Conservation (phyloP, 2,113 vertebrate genomes). For the Deroptyus accipitrinus region DNA sequence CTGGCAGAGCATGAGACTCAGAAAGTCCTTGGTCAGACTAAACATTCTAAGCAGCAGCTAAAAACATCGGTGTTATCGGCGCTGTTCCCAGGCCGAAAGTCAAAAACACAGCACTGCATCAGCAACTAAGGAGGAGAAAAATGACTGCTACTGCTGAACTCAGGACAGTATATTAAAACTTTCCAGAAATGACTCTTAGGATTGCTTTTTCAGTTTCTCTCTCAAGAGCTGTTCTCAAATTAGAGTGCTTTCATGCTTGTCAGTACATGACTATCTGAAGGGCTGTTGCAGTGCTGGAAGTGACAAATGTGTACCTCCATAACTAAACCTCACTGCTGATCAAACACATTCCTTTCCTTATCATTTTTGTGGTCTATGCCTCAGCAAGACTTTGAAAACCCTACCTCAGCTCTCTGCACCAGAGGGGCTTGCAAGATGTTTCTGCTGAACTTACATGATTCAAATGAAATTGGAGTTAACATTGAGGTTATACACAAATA, state of each 20-base stretch:
- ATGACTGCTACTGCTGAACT: too few relatives aligned
- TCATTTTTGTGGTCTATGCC: not conserved
- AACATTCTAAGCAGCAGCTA: too few relatives aligned
- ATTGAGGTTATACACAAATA: not conserved
- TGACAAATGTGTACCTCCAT: not conserved
- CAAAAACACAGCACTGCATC: too few relatives aligned
- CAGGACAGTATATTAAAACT: not conserved
- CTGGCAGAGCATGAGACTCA: too few relatives aligned
- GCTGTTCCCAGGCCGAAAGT: too few relatives aligned
- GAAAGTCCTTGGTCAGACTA: too few relatives aligned
- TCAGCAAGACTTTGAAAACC: not conserved
- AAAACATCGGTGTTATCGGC: too few relatives aligned
- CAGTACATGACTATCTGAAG: not conserved
- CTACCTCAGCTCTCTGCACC: rapidly evolving
- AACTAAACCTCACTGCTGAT: not conserved
- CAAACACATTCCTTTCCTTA: not conserved
- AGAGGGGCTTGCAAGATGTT: not conserved
- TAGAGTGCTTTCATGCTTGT: not conserved
- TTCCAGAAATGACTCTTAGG: not conserved
- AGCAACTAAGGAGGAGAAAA: too few relatives aligned
- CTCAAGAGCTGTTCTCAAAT: not conserved
- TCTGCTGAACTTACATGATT: not conserved
- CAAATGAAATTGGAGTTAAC: not conserved
- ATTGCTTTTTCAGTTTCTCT: not conserved
- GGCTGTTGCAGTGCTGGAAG: not conserved